Percentiles rank a stretch among this genome's conserved stretches.
phyloP scores from a whole-genome alignment of 2,113 vertebrate species.

The western clawed frog (Xenopus tropicalis) region DNA sequence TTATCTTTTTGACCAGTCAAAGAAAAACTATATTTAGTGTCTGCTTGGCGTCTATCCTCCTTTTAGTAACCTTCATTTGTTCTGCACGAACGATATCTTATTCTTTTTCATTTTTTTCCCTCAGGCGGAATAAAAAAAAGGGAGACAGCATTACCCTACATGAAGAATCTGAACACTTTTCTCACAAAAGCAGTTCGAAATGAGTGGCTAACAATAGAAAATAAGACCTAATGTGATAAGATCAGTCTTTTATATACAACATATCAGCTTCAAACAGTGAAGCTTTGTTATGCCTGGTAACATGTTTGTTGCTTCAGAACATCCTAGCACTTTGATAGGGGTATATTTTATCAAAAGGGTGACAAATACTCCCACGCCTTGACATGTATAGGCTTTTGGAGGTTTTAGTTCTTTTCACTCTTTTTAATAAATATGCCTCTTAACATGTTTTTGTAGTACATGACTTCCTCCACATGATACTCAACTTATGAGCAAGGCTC shows the following conservation, averaged over 20 bases:
- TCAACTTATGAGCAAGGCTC: too few relatives aligned
- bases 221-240: background rate
- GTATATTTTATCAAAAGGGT: too few relatives aligned
- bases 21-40: constrained; percentile 60
- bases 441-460: too few relatives aligned
- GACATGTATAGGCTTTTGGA: too few relatives aligned
- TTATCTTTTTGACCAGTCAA: constrained; percentile 66
- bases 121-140: constrained; percentile 19
- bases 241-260: background rate
- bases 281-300: too few relatives aligned
- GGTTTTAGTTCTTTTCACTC: too few relatives aligned
- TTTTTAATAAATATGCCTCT: too few relatives aligned
- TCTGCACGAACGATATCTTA: constrained; percentile 28
- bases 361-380: too few relatives aligned
- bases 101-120: constrained; percentile 13
- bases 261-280: background rate
- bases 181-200: constrained; percentile 4
- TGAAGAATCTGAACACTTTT: constrained; percentile 4
- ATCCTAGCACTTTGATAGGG: too few relatives aligned
- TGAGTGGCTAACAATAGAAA: background rate
- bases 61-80: constrained; percentile 25
- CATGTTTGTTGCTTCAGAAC: too few relatives aligned
- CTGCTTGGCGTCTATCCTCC: constrained; percentile 55
- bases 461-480: too few relatives aligned
- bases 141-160: constrained; percentile 10